A percentile compares a stretch with the other conserved stretches of the same genome.
Conservation (phyloP, 92 coral and sea anemone species). For the Porites divaricata region DNA sequence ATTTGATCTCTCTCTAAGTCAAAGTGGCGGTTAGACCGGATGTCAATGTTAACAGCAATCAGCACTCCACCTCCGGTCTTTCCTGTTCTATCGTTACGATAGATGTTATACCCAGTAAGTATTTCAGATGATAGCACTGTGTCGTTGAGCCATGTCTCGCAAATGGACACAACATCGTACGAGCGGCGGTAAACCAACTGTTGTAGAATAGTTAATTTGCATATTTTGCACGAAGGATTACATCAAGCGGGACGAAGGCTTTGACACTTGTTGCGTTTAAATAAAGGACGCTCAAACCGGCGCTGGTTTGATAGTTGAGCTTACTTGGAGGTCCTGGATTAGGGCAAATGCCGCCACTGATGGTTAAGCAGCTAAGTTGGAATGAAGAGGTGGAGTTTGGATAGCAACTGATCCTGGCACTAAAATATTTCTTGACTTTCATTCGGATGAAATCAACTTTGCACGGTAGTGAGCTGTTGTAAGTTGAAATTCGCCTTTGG, state of each 20-base stretch:
- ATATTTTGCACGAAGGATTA: slow-evolving; percentile 27
- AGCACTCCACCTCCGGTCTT: slow-evolving; percentile 71
- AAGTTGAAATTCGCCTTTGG: slow-evolving; percentile 8
- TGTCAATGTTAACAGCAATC: slow-evolving; percentile 61
- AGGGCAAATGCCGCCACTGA: slow-evolving; percentile 35
- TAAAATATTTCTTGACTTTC: slow-evolving; percentile 10
- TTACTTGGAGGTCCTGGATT: slow-evolving; percentile 26
- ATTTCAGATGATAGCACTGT: slow-evolving; percentile 45
- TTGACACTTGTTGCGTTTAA: slow-evolving; percentile 15
- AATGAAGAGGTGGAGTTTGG: slow-evolving; percentile 25
- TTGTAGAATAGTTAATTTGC: slow-evolving; percentile 26
- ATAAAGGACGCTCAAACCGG: slow-evolving; percentile 12
- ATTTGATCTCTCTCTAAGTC: slow-evolving; percentile 23
- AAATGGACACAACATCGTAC: slow-evolving; percentile 44
- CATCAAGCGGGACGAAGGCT: slow-evolving; percentile 18
- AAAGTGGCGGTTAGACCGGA: slow-evolving; percentile 61
- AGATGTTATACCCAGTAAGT: slow-evolving; percentile 62
- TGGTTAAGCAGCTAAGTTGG: slow-evolving; percentile 29
- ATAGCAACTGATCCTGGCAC: slow-evolving; percentile 5
- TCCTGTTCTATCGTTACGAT: slow-evolving; percentile 65
- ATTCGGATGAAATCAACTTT: slow-evolving; percentile 13
- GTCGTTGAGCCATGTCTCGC: slow-evolving; percentile 68
- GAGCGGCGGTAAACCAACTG: slow-evolving; percentile 17
- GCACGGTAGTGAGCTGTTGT: slow-evolving; percentile 30
- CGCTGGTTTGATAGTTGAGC: slow-evolving; percentile 2